phyloP scores from a whole-genome alignment of 2,888 invertebrate genomes.

The Piscicola geometra region DNA sequence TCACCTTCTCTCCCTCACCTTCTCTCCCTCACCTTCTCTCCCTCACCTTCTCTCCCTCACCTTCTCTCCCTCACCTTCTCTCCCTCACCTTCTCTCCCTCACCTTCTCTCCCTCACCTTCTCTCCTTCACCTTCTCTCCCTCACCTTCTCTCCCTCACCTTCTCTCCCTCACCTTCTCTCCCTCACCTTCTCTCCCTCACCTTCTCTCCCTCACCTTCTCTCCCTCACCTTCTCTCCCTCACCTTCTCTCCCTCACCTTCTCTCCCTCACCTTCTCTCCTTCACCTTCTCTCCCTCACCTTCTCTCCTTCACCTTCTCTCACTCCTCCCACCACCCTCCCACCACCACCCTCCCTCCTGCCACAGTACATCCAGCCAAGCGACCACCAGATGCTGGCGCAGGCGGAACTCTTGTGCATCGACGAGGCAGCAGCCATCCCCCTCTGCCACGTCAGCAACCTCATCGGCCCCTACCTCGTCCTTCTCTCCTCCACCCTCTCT shows the following conservation, averaged over 20 bases:
- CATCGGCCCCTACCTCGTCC: conserved; percentile 82
- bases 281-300: conserved; percentile 89
- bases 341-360: neutral
- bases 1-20: conserved; percentile 63
- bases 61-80: conserved; percentile 54
- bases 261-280: conserved; percentile 49
- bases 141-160: too few relatives aligned
- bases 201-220: too few relatives aligned
- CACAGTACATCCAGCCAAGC: conserved; percentile 85
- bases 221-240: too few relatives aligned
- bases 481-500: conserved; percentile 92
- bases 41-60: conserved; percentile 60
- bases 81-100: conserved; percentile 66
- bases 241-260: conserved; percentile 63
- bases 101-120: too few relatives aligned
- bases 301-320: conserved; percentile 63
- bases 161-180: too few relatives aligned
- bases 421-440: conserved; percentile 98
- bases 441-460: conserved; percentile 83
- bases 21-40: conserved; percentile 88
- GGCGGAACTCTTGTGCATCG: conserved; percentile 89
- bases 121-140: too few relatives aligned
- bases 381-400: conserved; percentile 82
- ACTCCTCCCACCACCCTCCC: neutral
- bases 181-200: too few relatives aligned